phyloP scores from a whole-genome alignment of 2,113 vertebrate species.

The Myotis yumanensis region DNA sequence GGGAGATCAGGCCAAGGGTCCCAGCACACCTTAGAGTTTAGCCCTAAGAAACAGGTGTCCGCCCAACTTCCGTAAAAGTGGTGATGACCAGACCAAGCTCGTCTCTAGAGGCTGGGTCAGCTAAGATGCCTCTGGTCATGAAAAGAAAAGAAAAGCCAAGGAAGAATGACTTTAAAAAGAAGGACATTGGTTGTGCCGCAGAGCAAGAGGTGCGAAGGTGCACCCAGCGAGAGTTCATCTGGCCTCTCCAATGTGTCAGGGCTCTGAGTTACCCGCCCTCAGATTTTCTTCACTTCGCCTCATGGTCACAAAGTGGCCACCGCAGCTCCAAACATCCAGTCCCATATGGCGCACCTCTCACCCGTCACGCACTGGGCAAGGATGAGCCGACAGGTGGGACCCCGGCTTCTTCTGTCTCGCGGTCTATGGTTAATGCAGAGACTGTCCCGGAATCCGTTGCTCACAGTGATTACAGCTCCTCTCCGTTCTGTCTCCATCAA shows the following conservation, averaged over 20 bases:
- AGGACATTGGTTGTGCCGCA: neutral
- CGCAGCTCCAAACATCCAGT: neutral
- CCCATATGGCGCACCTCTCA: neutral
- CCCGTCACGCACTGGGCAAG: neutral
- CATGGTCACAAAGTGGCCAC: slow-evolving; percentile 3
- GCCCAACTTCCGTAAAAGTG: accelerated
- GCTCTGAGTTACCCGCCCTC: neutral
- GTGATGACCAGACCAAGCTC: neutral
- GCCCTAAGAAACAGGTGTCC: neutral
- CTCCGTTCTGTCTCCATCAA: neutral
- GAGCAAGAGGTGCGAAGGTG: neutral
- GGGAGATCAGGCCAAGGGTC: neutral
- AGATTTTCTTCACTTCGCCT: neutral
- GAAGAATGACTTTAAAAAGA: neutral
- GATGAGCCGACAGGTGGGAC: neutral
- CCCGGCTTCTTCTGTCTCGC: neutral
- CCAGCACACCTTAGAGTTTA: neutral
- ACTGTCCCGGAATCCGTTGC: accelerated
- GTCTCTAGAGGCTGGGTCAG: neutral
- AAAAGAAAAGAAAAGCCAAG: neutral
- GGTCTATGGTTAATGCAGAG: neutral
- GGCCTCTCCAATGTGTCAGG: neutral
- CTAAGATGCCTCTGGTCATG: neutral
- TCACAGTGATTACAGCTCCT: neutral
- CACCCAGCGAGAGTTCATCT: neutral